Percentiles rank a stretch among this genome's conserved stretches.
Evolutionary conservation across 2,888 invertebrate species (phyloP).

Genomic region (Stenurella melanura): DNA sequence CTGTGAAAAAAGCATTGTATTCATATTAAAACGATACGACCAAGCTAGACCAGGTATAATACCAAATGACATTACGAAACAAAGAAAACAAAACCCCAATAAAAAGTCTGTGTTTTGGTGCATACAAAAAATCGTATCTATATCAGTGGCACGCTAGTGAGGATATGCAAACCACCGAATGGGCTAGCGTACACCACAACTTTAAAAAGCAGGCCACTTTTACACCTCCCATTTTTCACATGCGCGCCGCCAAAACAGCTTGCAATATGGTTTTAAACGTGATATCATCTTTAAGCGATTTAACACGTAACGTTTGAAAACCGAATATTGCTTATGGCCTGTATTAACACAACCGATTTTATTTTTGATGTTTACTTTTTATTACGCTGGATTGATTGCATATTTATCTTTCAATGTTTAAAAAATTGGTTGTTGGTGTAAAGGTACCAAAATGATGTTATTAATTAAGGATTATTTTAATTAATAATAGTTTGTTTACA

Average conservation of each 20-base stretch:
- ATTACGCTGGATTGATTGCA: constrained; percentile 46
- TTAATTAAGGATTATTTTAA: too few relatives aligned
- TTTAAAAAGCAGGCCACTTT: constrained; percentile 69
- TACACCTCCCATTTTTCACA: constrained; percentile 66
- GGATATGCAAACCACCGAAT: constrained; percentile 54
- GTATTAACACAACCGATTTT: not conserved
- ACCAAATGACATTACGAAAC: constrained; percentile 4
- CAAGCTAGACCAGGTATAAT: not conserved
- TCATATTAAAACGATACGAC: not conserved
- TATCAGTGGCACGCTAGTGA: constrained; percentile 49
- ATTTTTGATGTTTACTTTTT: constrained; percentile 41
- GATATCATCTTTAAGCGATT: constrained; percentile 69
- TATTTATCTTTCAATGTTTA: constrained; percentile 43
- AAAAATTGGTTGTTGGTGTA: not conserved
- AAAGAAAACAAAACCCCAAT: constrained; percentile 38
- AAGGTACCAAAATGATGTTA: too few relatives aligned
- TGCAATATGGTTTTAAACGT: constrained; percentile 66
- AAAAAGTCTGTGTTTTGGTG: constrained; percentile 51
- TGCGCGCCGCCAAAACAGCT: constrained; percentile 59
- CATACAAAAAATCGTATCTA: constrained; percentile 41
- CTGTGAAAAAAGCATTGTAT: not conserved
- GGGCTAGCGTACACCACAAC: constrained; percentile 66
- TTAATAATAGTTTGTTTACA: too few relatives aligned
- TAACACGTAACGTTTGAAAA: constrained; percentile 58
- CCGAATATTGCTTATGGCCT: constrained; percentile 45